phyloP scores from a whole-genome alignment of 2,888 invertebrate genomes.

The Argynnis bischoffii region DNA sequence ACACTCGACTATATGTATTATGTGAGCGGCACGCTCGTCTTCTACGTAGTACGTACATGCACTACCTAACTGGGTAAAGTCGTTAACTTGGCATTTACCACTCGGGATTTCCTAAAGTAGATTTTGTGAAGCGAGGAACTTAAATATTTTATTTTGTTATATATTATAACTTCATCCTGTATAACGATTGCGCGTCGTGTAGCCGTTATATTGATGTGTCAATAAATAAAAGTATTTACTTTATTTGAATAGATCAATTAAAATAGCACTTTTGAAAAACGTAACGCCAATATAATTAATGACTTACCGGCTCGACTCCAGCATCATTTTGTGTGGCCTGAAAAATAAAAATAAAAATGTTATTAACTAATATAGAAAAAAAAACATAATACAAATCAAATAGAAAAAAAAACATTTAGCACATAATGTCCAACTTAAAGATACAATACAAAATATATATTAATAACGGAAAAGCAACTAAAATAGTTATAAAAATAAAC shows the following conservation, averaged over 20 bases:
- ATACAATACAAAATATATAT: constrained; percentile 1
- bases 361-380: constrained; percentile 36
- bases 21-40: constrained; percentile 38
- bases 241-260: no score
- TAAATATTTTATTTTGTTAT: constrained; percentile 14
- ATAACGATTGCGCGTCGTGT: no score
- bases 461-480: constrained; percentile 7
- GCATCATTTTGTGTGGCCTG: constrained; percentile 81
- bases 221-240: no score
- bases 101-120: constrained; percentile 15
- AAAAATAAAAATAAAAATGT: constrained; percentile 51
- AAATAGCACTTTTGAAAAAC: background rate
- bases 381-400: constrained; percentile 11
- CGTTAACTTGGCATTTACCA: constrained; percentile 26
- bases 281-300: background rate
- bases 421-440: background rate
- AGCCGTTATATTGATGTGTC: no score
- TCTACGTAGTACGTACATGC: constrained; percentile 22
- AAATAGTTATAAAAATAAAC: constrained; percentile 27
- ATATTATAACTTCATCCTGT: no score
- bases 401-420: background rate
- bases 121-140: constrained; percentile 14
- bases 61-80: constrained; percentile 25
- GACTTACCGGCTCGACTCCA: constrained; percentile 78
- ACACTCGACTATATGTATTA: constrained; percentile 41